These are phyloP conservation scores for Podarcis muralis DNA, from an alignment of 2,113 vertebrate species.

Conservation along the genomic window DNA sequence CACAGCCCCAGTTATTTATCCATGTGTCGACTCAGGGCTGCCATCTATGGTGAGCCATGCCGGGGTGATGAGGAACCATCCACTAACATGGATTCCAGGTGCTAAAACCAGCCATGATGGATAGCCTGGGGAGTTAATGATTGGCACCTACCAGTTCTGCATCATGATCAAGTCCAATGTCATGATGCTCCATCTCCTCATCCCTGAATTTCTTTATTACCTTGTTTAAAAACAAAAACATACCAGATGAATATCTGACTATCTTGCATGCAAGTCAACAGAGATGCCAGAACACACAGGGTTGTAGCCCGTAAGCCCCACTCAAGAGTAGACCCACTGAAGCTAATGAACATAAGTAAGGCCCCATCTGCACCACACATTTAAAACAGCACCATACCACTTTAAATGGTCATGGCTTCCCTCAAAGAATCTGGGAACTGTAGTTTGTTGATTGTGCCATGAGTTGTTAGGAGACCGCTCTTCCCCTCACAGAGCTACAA, in stretches of 20 bases:
- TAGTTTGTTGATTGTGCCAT: too few species aligned
- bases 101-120: not conserved
- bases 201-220: constrained; percentile 93
- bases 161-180: constrained; percentile 86
- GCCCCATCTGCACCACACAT: too few species aligned
- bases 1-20: not conserved
- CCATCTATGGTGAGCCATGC: not conserved
- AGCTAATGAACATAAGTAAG: too few species aligned
- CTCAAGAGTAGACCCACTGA: too few species aligned
- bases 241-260: not conserved
- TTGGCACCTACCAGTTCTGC: constrained; percentile 84
- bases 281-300: too few species aligned
- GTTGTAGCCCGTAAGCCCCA: too few species aligned
- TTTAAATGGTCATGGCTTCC: too few species aligned
- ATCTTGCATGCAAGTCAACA: not conserved
- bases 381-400: too few species aligned
- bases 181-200: constrained; percentile 94
- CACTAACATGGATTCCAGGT: too few species aligned
- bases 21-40: not conserved
- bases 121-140: accelerated
- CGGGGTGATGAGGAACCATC: not conserved
- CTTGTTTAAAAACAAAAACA: constrained; percentile 62
- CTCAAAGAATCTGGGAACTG: too few species aligned
- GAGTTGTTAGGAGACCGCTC: too few species aligned
- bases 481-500: too few species aligned